Base-by-base conservation (phyloP, 2,888 invertebrate genomes). In the Cinara cedri region DNA sequence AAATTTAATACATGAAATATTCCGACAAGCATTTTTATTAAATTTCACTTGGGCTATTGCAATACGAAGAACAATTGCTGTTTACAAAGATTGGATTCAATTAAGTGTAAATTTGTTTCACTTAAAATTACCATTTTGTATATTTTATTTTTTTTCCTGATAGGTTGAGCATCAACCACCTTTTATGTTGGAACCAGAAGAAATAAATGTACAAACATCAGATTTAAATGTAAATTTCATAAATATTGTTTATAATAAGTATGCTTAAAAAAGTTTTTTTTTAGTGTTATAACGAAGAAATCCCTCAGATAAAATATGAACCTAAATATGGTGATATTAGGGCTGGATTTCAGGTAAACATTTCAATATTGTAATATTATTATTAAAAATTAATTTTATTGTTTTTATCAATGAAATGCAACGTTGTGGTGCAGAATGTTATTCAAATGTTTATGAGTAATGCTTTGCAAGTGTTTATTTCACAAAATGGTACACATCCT, bases 61-160 rank as follows among this genome's bases (percentile, higher is more conserved):
- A 8, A 93, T 95, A 81, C 88, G 95, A 66, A 91, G 94, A 84
- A 95, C 96, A 60, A 95, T 98, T 83, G 91, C 93, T 62, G 93
- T 97, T 4, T 98, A 98, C 86, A 94, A 95, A 86, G 97, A 98
- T 86, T 94, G 98, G 93, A 96, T 98, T 87, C 95, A 95, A 85
- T 91, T 92, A 87, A 93, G 92, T 85, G 91, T 91, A 83, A 86
- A 88, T 86, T 42, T 11, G 70, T 62, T 54, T 19, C 57, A n/a
- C 46, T 34, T 34, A 34, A n/a, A 34, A 34, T 34, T 34, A 34
- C 6, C 6, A 34, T 4, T 3, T 34, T 4, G 34, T 4, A 34
- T 34, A 34, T 34, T 34, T 34, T 4, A 34, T 4, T 34, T 34
- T 34, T 6, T 34, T 34, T 34, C 34, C 11, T 14, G 81, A 4